Percentiles rank a stretch among this genome's conserved stretches.
phyloP scores from a whole-genome alignment of 2,888 invertebrate genomes.

The Flexamia atlantica region DNA sequence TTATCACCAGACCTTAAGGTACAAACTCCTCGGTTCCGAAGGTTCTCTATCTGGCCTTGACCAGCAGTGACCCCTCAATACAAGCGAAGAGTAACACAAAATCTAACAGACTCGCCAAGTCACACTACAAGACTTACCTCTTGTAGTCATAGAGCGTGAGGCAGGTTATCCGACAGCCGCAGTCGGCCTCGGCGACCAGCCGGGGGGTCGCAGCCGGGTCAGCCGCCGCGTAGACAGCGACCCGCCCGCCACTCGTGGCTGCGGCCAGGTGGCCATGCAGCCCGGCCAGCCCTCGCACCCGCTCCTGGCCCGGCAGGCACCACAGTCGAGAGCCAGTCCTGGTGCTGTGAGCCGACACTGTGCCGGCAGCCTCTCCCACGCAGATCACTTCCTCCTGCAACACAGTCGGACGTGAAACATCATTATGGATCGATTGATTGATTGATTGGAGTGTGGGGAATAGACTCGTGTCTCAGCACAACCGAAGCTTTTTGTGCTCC shows the following conservation, averaged over 20 bases:
- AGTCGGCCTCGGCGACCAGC: constrained; percentile 56
- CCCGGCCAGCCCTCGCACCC: constrained; percentile 83
- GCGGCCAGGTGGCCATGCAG: constrained; percentile 81
- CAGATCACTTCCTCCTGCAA: constrained; percentile 78
- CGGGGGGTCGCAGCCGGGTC: not conserved
- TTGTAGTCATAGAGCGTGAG: constrained; percentile 64
- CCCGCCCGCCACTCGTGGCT: constrained; percentile 85
- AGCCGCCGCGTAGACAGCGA: constrained; percentile 7
- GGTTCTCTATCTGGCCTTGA: too few relatives aligned
- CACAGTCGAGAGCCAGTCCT: constrained; percentile 74
- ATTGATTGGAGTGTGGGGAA: too few relatives aligned
- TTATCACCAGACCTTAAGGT: too few relatives aligned
- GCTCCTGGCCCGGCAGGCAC: constrained; percentile 79
- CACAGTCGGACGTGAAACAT: too few relatives aligned
- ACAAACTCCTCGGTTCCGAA: too few relatives aligned
- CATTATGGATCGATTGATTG: too few relatives aligned
- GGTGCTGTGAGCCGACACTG: constrained; percentile 79
- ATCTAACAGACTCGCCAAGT: not conserved
- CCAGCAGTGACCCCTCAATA: too few relatives aligned
- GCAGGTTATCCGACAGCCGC: constrained; percentile 68
- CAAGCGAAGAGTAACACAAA: too few relatives aligned
- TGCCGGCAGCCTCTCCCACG: constrained; percentile 87
- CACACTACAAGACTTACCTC: constrained; percentile 35
- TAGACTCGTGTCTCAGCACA: too few relatives aligned
- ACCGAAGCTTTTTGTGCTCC: too few relatives aligned